Base-by-base conservation (phyloP, 2,113 vertebrate genomes). In the Ageneiosus marmoratus region DNA sequence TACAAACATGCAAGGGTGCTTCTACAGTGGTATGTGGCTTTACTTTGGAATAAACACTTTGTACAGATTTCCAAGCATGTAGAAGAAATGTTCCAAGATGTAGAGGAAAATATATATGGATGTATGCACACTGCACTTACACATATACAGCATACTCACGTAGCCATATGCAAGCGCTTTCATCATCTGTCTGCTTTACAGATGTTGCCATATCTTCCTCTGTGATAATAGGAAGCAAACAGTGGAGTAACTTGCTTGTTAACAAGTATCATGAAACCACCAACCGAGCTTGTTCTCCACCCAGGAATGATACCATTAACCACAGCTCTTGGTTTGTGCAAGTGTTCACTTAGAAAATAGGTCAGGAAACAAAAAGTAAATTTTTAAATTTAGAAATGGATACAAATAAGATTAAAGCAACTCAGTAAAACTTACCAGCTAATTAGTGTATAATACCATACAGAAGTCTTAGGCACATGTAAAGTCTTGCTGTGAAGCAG, bases 251-350 rank as follows among this genome's bases (percentile, higher is more conserved):
- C 24, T n/a, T 60, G 34, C 81, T 77, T 53, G 63, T 78, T 58
- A 78, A 83, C 50, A 12, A 50, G 55, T 67, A 53, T 77, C 50
- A 77, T 77, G 48, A 44, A 83, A 74, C 69, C 55, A 48, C 32
- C 58, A 83, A 29, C 29, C 1, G 5, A 55, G 34, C 41, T 53
- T 65, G 73, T 10, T 75, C 56, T 77, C 62, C 62, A 34, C 34
- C 37, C n/a, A 70, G 51, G n/a, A 70, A 69, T 37, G 50, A 34
- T 77, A 24, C 11, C 16, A 44, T 48, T 58, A 48, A 34, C 20
- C 6, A 27, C 75, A 34, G 13, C 81, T 41, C 16, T 20, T 1
- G 15, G 13, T 53, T 56, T 5, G 1, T 37, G 10, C 10, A 77
- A 34, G 15, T 48, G 16, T 27, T 75, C 27, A 22, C 13, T 11